Evolutionary conservation across 2,888 invertebrate species (phyloP).

Genomic region (Allygus modestus): DNA sequence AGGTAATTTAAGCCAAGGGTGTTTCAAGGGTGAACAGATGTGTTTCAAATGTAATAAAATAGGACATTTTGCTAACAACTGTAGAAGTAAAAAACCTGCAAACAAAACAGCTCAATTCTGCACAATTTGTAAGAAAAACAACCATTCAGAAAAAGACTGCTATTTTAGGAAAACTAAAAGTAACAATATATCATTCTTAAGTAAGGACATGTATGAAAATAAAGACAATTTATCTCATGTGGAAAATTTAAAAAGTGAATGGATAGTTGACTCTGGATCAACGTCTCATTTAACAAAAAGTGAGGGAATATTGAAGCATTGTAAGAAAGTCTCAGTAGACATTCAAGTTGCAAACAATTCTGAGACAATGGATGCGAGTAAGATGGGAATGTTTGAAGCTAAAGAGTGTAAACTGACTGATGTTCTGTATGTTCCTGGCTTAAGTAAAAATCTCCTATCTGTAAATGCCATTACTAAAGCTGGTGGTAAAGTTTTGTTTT

Average conservation of each 20-base stretch:
- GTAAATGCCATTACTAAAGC: slow-evolving; percentile 57
- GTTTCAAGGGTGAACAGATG: background rate
- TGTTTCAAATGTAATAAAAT: slow-evolving; percentile 27
- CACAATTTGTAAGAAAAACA: slow-evolving; percentile 28
- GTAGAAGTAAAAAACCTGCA: background rate
- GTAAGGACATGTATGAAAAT: background rate
- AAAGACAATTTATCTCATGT: background rate
- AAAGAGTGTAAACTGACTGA: slow-evolving; percentile 32
- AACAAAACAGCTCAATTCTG: background rate
- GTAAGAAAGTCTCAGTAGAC: background rate
- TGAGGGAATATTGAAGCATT: background rate
- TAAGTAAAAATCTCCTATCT: slow-evolving; percentile 61
- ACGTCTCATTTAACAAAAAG: background rate
- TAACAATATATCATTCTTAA: background rate
- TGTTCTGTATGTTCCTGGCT: slow-evolving; percentile 58
- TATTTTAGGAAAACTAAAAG: slow-evolving; percentile 39
- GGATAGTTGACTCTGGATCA: background rate
- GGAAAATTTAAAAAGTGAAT: slow-evolving; percentile 2
- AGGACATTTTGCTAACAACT: slow-evolving; percentile 18
- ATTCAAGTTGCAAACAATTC: slow-evolving; percentile 25
- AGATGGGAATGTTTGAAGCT: background rate
- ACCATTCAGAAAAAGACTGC: slow-evolving; percentile 31
- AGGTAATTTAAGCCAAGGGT: background rate
- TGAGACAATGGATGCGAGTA: slow-evolving; percentile 40
- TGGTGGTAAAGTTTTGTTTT: slow-evolving; percentile 55